A percentile compares a stretch with the other conserved stretches of the same genome.
Conservation (phyloP, 2,113 vertebrate genomes). For the Mustela nigripes region DNA sequence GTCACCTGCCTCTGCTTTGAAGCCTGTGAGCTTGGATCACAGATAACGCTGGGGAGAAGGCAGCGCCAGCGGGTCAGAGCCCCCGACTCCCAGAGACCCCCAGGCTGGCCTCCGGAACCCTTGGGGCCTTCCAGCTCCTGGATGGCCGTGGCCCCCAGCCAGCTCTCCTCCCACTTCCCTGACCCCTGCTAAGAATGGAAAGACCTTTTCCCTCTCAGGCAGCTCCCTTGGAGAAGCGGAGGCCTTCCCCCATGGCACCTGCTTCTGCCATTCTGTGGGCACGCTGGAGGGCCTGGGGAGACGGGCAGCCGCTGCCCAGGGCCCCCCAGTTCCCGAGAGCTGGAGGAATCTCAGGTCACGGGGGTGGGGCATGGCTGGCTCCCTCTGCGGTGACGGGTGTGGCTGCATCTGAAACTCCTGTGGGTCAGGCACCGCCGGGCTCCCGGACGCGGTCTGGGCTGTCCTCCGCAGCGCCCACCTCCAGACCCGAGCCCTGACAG, state of each 20-base stretch:
- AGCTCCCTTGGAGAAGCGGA: background rate
- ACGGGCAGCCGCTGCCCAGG: no score
- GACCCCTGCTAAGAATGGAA: background rate
- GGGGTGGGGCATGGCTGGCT: no score
- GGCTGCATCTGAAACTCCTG: no score
- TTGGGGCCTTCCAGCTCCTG: background rate
- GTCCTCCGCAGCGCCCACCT: background rate
- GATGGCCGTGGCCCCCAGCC: accelerated
- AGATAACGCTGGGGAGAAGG: background rate
- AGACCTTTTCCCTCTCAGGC: no score
- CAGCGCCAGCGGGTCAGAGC: background rate
- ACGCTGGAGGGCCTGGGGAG: background rate
- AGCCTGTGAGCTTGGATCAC: background rate
- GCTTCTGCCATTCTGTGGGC: accelerated
- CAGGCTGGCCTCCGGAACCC: background rate
- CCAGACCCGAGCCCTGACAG: background rate
- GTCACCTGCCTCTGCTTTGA: background rate
- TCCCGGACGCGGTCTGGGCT: background rate
- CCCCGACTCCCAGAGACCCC: background rate
- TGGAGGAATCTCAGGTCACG: background rate
- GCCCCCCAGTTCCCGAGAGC: background rate
- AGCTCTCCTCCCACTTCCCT: background rate
- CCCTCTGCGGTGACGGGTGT: background rate
- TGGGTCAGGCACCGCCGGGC: accelerated
- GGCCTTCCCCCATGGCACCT: background rate